phyloP scores from a whole-genome alignment of 2,113 vertebrate genomes.

The Anolis sagrei region DNA sequence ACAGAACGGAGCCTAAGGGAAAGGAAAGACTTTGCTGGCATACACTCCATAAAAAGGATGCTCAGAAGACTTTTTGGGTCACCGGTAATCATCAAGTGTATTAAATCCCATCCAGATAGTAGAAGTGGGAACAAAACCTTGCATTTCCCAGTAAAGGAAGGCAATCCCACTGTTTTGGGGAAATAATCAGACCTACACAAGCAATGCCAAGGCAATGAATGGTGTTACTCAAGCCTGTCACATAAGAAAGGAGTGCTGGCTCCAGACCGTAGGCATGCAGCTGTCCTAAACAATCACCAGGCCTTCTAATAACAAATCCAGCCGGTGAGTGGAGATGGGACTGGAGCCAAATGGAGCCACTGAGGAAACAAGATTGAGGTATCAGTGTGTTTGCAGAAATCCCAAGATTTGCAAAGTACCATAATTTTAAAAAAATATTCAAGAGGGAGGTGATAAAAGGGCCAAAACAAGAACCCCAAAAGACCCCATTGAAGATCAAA shows the following conservation, averaged over 20 bases:
- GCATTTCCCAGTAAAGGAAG: conserved; percentile 58
- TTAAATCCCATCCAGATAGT: conserved; percentile 62
- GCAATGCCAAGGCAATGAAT: conserved; percentile 17
- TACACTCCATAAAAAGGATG: conserved; percentile 65
- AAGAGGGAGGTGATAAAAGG: neutral
- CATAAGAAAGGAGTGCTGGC: neutral
- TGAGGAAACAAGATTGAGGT: neutral
- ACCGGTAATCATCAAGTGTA: conserved; percentile 70
- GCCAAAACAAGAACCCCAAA: neutral
- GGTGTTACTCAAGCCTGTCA: neutral
- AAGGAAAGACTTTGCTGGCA: conserved; percentile 69
- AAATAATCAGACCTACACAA: conserved; percentile 16
- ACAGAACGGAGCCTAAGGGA: conserved; percentile 65
- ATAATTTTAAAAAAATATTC: neutral
- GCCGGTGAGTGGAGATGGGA: neutral
- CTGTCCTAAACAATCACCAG: neutral
- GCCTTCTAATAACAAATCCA: neutral
- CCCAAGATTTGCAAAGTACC: neutral
- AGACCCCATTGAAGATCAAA: neutral
- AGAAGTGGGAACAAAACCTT: conserved; percentile 56
- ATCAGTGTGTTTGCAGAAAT: neutral
- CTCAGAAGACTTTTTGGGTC: conserved; percentile 72
- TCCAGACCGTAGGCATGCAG: neutral
- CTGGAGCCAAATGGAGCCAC: neutral
- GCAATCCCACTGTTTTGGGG: conserved; percentile 51